These are phyloP conservation scores for Blennius ocellaris DNA, from an alignment of 2,113 vertebrate species.

Conservation along the genomic window DNA sequence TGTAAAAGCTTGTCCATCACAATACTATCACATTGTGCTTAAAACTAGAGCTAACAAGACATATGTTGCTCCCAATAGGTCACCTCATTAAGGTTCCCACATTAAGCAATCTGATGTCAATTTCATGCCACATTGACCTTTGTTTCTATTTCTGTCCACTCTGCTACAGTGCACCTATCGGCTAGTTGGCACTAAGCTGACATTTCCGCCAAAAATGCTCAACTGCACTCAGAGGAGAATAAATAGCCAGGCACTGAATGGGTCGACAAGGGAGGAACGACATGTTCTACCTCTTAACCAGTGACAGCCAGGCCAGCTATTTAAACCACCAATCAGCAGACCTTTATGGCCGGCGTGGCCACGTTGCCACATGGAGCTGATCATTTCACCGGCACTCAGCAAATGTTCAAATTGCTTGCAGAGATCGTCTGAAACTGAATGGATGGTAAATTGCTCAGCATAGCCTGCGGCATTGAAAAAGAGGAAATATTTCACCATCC, in stretches of 20 bases:
- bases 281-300: constrained; percentile 10
- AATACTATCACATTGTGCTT: constrained; percentile 3
- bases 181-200: constrained; percentile 47
- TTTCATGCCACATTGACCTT: constrained; percentile 73
- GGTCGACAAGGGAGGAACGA: constrained; percentile 21
- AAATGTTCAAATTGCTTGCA: not conserved
- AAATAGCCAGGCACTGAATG: constrained; percentile 14
- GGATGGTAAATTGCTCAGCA: not conserved
- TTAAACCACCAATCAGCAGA: constrained; percentile 6
- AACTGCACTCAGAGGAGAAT: constrained; percentile 7
- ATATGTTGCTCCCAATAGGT: constrained; percentile 46
- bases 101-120: constrained; percentile 71
- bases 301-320: constrained; percentile 1
- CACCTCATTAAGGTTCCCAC: constrained; percentile 64
- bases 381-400: constrained; percentile 16
- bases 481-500: not conserved
- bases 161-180: constrained; percentile 47
- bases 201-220: constrained; percentile 64
- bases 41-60: constrained; percentile 25
- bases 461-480: not conserved
- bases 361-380: constrained; percentile 1
- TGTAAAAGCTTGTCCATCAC: not conserved
- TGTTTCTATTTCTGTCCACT: constrained; percentile 71
- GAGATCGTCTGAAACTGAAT: not conserved
- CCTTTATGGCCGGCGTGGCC: not conserved